Evolutionary conservation across 1,140 invertebrate species (phyloP), one percentile per base, ranked within the genome.

Genomic region (Apis dorsata): DNA sequence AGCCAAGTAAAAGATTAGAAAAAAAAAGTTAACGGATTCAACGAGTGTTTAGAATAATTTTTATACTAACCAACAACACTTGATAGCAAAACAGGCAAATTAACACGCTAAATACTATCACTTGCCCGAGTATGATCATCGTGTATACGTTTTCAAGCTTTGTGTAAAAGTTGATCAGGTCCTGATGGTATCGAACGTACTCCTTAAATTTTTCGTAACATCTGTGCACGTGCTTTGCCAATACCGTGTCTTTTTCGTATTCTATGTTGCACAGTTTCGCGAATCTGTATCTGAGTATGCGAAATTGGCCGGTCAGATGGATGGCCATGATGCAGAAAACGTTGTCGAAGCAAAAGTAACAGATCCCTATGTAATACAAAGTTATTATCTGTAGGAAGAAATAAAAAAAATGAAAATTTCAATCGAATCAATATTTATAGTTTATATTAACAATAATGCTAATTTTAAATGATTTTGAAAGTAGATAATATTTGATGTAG

Each of bases 331-430:
- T 83, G n/a, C 86, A 88, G 2, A 91, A 57, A n/a, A 90, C 84
- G 70, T 88, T 89, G 62, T 90, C 87, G 24, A 90, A 89, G 62
- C 86, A 90, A 49, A 88, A 88, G 60, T 82, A 89, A 21, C 88
- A 88, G 5, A 90, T 34, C 19, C 87, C 86, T 19, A 80, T 34
- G 49, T 85, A 80, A 34, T 79, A 69, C 24, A 84, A 15, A 9
- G 74, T 73, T 17, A 89, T 34, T 13, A 82, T 68, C 90, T 91
- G 59, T 0, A 0, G 34, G 5, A 44, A 44, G 34, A 44, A 7
- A 44, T 44, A 44, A 44, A 44, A 44, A 44, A 44, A 44, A 44
- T 55, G 15, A 55, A 55, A 2, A 13, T 55, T 55, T 55, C 12
- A 12, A 0, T 53, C 8, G 51, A 53, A 34, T 3, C 34, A 3